Evolutionary conservation across 2,113 vertebrate species (phyloP).

Genomic region (Mesitornis unicolor): DNA sequence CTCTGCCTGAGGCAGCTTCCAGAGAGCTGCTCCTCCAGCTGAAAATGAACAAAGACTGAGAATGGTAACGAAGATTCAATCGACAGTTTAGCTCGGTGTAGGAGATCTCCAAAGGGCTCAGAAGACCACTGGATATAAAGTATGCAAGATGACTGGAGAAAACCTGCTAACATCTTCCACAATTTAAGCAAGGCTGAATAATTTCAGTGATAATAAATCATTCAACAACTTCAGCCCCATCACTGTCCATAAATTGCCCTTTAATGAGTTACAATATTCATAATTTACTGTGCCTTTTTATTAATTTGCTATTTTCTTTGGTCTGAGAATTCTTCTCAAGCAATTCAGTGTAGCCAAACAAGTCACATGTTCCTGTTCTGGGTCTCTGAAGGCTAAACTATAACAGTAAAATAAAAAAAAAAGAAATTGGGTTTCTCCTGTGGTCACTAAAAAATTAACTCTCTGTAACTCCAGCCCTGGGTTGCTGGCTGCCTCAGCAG

Average conservation of each 20-base stretch:
- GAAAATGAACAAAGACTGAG: too few relatives aligned
- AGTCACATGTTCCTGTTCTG: not conserved
- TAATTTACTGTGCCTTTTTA: not conserved
- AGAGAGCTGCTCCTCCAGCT: not conserved
- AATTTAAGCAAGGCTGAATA: conserved; percentile 30
- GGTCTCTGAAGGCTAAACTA: not conserved
- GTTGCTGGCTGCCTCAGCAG: not conserved
- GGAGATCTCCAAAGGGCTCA: not conserved
- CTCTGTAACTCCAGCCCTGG: not conserved
- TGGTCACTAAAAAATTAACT: not conserved
- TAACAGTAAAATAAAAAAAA: not conserved
- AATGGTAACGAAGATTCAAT: too few relatives aligned
- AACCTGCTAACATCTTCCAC: not conserved
- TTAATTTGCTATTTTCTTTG: not conserved
- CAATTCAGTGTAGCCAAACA: not conserved
- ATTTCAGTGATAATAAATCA: conserved; percentile 39
- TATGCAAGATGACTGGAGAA: not conserved
- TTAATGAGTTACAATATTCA: not conserved
- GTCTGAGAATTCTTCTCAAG: not conserved
- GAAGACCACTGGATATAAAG: not conserved
- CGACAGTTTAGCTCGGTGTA: not conserved
- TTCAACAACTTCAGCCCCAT: not conserved
- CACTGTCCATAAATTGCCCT: conserved; percentile 22
- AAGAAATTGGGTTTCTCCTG: not conserved
- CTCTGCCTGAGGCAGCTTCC: not conserved